Evolutionary conservation across 1,140 invertebrate species (phyloP).

Genomic region (Cecropterus lyciades): DNA sequence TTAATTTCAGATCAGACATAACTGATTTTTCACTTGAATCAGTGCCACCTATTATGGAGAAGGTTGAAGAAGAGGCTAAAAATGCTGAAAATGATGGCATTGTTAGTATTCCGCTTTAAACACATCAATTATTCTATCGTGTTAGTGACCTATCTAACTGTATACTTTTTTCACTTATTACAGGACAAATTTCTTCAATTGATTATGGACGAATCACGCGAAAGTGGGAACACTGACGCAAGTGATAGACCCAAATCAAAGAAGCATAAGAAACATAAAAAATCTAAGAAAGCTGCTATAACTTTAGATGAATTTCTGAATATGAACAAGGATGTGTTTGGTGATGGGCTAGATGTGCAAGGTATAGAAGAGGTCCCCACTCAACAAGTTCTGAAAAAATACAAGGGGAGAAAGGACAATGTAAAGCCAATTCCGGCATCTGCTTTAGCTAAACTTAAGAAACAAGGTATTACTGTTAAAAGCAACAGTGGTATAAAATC

Average conservation of each 20-base stretch:
- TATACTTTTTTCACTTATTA: slow-evolving; percentile 45
- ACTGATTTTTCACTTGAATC: slow-evolving; percentile 72
- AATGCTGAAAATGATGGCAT: slow-evolving; percentile 51
- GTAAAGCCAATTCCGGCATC: slow-evolving; percentile 49
- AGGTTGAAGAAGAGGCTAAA: slow-evolving; percentile 53
- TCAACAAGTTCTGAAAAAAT: slow-evolving; percentile 65
- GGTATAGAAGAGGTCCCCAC: slow-evolving; percentile 77
- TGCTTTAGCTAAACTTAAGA: slow-evolving; percentile 74
- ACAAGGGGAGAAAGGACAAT: slow-evolving; percentile 52
- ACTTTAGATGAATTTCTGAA: slow-evolving; percentile 79
- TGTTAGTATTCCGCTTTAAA: slow-evolving; percentile 51
- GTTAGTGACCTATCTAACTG: too few relatives aligned
- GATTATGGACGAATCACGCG: slow-evolving; percentile 56
- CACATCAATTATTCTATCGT: neutral
- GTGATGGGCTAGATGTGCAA: slow-evolving; percentile 72
- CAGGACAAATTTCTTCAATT: slow-evolving; percentile 69
- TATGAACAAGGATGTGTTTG: slow-evolving; percentile 82
- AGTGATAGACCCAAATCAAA: slow-evolving; percentile 62
- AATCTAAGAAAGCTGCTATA: slow-evolving; percentile 74
- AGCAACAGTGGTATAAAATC: slow-evolving; percentile 47
- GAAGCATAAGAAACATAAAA: slow-evolving; percentile 80
- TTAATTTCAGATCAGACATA: slow-evolving; percentile 56
- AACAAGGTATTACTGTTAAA: slow-evolving; percentile 72
- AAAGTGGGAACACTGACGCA: slow-evolving; percentile 40
- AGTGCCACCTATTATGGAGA: slow-evolving; percentile 68